Base-by-base conservation (phyloP, 2,113 vertebrate species). In the Danionella cerebrum region DNA sequence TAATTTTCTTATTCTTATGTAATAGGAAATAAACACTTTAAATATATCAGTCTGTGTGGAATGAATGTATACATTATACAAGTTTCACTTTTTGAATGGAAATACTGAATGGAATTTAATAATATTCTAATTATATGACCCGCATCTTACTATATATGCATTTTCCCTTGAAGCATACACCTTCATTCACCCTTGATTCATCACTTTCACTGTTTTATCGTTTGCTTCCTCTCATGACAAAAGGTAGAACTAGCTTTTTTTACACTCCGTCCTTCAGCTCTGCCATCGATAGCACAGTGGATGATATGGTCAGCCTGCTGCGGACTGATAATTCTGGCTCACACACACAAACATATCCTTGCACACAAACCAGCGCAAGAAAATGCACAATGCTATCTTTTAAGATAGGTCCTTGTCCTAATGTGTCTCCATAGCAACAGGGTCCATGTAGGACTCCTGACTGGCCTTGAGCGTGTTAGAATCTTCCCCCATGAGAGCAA, bases 251-350 rank as follows among this genome's bases (percentile, higher is more conserved):
- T 19, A 60, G 48, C 69, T 70, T 59, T 63, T 71, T 57, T 10
- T n/a, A 27, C n/a, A 78, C 66, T 60, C 72, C 63, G 74, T 78
- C 62, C 70, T 71, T 67, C 54, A 79, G 68, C 63, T 48, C 51
- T 42, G 59, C 35, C 42, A 50, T 73, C 60, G 50, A 69, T 73
- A 73, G 47, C 53, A 38, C 27, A 9, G 36, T 67, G 57, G 41
- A 42, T 75, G 70, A 76, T 73, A 73, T 64, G 67, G 76, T 73
- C 70, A 70, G 67, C 64, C 70, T 78, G 76, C 41, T 68, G 58
- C 24, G 58, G 65, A 65, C 58, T 69, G 76, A 78, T 77, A 71
- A 75, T 65, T 51, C 67, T 52, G 54, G 64, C 45, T 18, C 31
- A n/a, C 73, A 42, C 62, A 19, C 65, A 25, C 51, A 9, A 16